Evolutionary conservation across 2,113 vertebrate species (phyloP), one percentile per base, ranked within the genome.

Genomic region (Podarcis raffonei): DNA sequence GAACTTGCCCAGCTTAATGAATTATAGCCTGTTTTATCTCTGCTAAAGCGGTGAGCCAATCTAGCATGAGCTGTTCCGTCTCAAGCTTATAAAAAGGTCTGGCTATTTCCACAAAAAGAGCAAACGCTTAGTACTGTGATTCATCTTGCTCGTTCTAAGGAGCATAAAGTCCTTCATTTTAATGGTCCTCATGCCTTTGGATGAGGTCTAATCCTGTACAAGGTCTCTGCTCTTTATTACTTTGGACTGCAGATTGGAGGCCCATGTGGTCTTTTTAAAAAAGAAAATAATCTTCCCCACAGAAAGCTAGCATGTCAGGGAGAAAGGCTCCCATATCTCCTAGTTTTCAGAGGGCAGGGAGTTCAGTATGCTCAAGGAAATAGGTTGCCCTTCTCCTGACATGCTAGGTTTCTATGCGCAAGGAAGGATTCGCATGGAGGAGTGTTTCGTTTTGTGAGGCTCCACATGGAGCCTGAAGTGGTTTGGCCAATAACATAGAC

Each of bases 131-230:
- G 3, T 30, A 22, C 25, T 81, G 22, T 59, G 35, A 4, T 74
- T 42, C 53, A 15, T 12, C 32, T 59, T 72, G 48, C 12, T 59
- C 0, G 57, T 86, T 74, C 16, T 18, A 30, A 37, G 25, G 32
- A 80, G 13, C 4, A 18, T 48, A 7, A 86, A 27, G 1, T 0
- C 0, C 2, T 74, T 80, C 39, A 37, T 87, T 1, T 18, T 15
- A 6, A 1, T 12, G 0, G 1, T 0, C 0, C 2, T 48, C 4
- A 25, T 68, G 32, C 22, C 0, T 0, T 22, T 37, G 13, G 0
- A 11, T 68, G 9, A 65, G 35, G 32, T 13, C 35, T 4, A 59
- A 30, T 39, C 37, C 68, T 74, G 48, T 25, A 7, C 23, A 15
- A 35, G 16, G n/a, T 16, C 32, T 65, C 25, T 66, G n/a, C 12